Conservation (phyloP, 2,113 vertebrate genomes). For the Cacatua alba region DNA sequence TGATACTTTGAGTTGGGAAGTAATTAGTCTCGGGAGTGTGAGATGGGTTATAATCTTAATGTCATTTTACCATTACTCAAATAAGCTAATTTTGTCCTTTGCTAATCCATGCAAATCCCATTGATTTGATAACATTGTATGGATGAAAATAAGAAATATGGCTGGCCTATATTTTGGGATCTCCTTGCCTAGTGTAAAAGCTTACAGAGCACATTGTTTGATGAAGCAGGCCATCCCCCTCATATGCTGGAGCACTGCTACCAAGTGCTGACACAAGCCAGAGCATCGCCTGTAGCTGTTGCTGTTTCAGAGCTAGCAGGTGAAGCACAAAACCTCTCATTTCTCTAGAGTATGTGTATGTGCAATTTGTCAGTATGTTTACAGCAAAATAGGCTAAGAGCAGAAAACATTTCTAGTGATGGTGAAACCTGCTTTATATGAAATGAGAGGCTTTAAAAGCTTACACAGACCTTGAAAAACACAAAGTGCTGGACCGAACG, state of each 20-base stretch:
- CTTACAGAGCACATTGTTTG: neutral
- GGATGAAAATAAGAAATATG: neutral
- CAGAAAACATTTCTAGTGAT: neutral
- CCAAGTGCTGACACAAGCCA: neutral
- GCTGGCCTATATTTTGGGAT: constrained; percentile 5
- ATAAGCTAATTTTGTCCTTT: constrained; percentile 27
- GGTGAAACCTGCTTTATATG: neutral
- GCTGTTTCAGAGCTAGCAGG: neutral
- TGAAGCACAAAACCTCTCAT: neutral
- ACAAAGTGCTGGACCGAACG: neutral
- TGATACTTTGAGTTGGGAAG: neutral
- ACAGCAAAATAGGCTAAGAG: neutral
- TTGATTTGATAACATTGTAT: neutral
- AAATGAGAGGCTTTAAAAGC: constrained; percentile 2
- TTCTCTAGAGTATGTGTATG: neutral
- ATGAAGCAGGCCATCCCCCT: neutral
- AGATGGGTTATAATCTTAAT: constrained; percentile 32
- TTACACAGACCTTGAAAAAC: neutral
- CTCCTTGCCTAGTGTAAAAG: constrained; percentile 20
- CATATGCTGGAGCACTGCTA: neutral
- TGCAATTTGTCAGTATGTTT: neutral
- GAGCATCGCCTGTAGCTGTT: neutral
- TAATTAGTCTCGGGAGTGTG: constrained; percentile 12
- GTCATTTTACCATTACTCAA: constrained; percentile 17
- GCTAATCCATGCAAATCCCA: constrained; percentile 20